Evolutionary conservation across 1,140 invertebrate genomes (phyloP), one percentile per base, ranked within the genome.

Genomic region (Drosophila sp.): DNA sequence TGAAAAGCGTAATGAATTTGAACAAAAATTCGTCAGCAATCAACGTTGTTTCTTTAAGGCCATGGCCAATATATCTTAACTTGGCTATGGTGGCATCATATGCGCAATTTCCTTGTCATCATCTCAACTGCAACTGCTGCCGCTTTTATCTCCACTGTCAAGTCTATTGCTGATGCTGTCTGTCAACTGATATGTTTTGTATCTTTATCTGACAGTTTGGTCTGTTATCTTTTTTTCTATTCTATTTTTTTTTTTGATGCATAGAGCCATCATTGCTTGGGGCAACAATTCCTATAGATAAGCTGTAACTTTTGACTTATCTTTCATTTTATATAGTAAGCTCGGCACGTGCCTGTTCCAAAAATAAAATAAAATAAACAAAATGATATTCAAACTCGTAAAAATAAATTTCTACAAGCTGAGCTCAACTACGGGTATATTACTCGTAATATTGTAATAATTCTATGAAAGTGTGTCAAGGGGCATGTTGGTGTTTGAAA

Each of bases 1-100:
- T 89, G 83, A 86, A 87, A 75, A 61, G 61, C 46, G n/a, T 53
- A 46, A 34, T 18, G 61, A 21, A 73, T 84, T 63, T 69, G 38
- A 54, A 43, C 66, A 53, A 7, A 50, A 72, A 78, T 78, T 86
- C 70, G 74, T 86, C 77, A 84, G 54, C 70, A 46, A 86, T 78
- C 67, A 79, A 82, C 51, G 83, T 13, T 2, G 36, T 62, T 32
- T 29, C 27, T 63, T 71, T 66, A 34, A 61, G 70, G 63, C 70
- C 70, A 67, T 67, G 63, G 63, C 70, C 70, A 72, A 67, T 56
- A 61, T 69, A 66, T 72, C 70, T 66, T 45, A 16, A 13, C 34
- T 51, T 57, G 61, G 18, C 13, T 7, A 27, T 7, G 50, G 7
- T 9, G 13, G 29, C 38, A 21, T 16, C 18, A 14, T 65, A 80